Evolutionary conservation across 2,797 vertebrate genomes (phyloP).

Genomic region (Alca torda): DNA sequence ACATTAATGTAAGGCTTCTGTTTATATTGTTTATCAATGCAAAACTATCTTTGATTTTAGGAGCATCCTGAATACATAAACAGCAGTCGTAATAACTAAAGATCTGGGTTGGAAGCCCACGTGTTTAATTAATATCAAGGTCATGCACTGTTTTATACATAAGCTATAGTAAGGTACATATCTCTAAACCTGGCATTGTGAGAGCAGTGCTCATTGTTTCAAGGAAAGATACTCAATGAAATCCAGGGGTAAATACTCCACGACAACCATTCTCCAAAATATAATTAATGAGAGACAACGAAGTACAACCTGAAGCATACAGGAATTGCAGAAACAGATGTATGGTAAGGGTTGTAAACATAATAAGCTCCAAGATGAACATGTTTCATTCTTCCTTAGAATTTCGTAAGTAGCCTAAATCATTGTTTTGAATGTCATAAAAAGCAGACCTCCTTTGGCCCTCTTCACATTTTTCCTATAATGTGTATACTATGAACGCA

Average conservation of each 20-base stretch:
- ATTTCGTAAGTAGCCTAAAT: neutral
- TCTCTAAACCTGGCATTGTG: neutral
- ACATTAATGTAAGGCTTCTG: neutral
- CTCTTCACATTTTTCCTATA: neutral
- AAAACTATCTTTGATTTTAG: neutral
- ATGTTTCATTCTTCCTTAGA: neutral
- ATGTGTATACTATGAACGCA: neutral
- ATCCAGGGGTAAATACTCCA: neutral
- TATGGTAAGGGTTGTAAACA: neutral
- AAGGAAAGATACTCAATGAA: neutral
- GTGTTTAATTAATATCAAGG: neutral
- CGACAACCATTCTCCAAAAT: neutral
- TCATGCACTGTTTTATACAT: neutral
- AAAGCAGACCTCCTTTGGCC: neutral
- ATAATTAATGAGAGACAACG: neutral
- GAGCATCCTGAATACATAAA: neutral
- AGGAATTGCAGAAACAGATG: neutral
- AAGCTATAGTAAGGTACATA: neutral
- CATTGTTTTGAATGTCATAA: neutral
- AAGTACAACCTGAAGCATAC: neutral
- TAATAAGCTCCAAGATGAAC: neutral
- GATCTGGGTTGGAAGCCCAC: neutral
- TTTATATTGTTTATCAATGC: neutral
- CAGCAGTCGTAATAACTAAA: neutral
- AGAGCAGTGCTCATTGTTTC: neutral